Conservation (phyloP, 2,113 vertebrate genomes). For the Nothocercus julius region DNA sequence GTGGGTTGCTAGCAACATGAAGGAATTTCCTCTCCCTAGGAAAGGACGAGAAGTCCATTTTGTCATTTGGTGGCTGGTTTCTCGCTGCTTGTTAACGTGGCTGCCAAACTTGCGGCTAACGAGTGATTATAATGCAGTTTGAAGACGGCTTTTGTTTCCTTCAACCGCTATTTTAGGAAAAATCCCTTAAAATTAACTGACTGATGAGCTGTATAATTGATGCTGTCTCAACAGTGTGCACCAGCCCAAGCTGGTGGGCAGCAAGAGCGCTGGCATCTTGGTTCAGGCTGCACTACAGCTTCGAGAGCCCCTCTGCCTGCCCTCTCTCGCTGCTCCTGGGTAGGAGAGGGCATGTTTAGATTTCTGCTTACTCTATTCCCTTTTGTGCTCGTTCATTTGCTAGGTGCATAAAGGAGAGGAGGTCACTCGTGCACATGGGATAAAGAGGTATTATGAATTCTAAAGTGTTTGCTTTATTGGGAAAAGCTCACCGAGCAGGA, state of each 20-base stretch:
- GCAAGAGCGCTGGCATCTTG: not conserved
- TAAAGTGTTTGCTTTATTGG: conserved; percentile 73
- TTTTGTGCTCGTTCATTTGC: conserved; percentile 71
- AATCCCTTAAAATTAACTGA: conserved; percentile 25
- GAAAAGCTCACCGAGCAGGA: conserved; percentile 44
- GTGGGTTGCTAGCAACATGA: not conserved
- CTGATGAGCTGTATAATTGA: conserved; percentile 19
- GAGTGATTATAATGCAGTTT: conserved; percentile 18
- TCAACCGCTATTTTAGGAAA: conserved; percentile 28
- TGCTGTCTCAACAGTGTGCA: not conserved
- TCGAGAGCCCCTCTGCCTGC: conserved; percentile 35
- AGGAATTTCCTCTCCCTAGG: not conserved
- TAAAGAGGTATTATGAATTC: conserved; percentile 74
- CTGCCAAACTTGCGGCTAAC: not conserved
- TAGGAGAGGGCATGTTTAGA: conserved; percentile 67
- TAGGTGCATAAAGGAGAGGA: conserved; percentile 65
- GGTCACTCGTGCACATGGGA: conserved; percentile 66
- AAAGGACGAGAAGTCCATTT: not conserved
- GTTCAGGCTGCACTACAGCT: not conserved
- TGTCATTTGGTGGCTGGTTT: not conserved
- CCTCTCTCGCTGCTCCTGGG: conserved; percentile 34
- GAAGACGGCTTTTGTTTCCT: conserved; percentile 45
- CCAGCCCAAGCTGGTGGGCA: not conserved
- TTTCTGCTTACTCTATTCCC: conserved; percentile 70
- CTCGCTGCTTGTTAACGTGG: not conserved